Evolutionary conservation across 2,113 vertebrate genomes (phyloP).

Genomic region (Anoplopoma fimbria): DNA sequence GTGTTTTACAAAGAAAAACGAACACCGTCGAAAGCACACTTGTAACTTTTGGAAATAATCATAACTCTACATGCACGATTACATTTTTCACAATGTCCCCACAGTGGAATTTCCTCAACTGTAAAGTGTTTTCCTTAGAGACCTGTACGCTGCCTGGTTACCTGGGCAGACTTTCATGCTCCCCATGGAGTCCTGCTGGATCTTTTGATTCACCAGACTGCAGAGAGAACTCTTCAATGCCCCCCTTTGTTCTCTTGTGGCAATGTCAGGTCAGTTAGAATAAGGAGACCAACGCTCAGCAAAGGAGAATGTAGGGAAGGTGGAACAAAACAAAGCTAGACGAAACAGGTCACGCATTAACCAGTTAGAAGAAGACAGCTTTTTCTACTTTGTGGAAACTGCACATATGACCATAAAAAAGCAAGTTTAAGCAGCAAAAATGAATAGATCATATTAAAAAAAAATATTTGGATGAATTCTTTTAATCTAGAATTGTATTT

Average conservation of each 20-base stretch:
- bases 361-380: not conserved
- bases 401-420: not conserved
- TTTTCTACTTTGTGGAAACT: not conserved
- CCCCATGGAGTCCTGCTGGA: constrained; percentile 12
- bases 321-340: not conserved
- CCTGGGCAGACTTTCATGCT: constrained; percentile 3
- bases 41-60: constrained; percentile 23
- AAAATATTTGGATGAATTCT: not conserved
- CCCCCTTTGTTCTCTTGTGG: constrained; percentile 49
- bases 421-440: not conserved
- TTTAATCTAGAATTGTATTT: not conserved
- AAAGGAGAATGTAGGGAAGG: not conserved
- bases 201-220: constrained; percentile 34
- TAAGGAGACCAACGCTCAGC: not conserved
- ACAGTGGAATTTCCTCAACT: constrained; percentile 2
- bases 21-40: not conserved
- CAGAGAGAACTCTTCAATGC: constrained; percentile 16
- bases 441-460: not conserved
- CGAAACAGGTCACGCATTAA: not conserved
- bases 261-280: constrained; percentile 18
- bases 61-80: not conserved
- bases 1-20: not conserved
- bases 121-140: constrained; percentile 6
- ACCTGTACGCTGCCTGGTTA: not conserved
- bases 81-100: not conserved